phyloP scores from a whole-genome alignment of 2,888 invertebrate genomes.

The Scaeva pyrastri region DNA sequence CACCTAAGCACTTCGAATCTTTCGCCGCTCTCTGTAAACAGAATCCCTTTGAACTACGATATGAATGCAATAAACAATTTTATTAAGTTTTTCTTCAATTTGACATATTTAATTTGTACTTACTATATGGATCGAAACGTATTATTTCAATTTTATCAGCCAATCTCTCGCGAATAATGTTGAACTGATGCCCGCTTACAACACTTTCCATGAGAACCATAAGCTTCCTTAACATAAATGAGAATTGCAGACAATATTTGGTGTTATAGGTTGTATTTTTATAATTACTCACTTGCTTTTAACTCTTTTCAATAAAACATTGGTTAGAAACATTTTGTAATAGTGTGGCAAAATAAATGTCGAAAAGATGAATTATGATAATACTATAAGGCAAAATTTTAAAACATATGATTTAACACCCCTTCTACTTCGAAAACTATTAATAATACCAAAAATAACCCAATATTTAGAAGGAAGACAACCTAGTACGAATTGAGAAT shows the following conservation, averaged over 20 bases:
- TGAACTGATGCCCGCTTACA: conserved; percentile 90
- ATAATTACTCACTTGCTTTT: conserved; percentile 90
- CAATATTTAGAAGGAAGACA: no score
- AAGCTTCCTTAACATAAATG: conserved; percentile 85
- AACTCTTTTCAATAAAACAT: conserved; percentile 88
- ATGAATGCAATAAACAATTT: conserved; percentile 19
- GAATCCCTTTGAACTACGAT: conserved; percentile 88
- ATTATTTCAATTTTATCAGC: conserved; percentile 91
- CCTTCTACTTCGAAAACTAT: no score
- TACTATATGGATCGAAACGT: conserved; percentile 91
- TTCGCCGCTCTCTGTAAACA: conserved; percentile 90
- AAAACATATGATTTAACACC: conserved; percentile 9
- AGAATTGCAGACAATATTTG: neutral
- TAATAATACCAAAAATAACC: no score
- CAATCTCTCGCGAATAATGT: conserved; percentile 88
- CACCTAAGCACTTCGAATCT: conserved; percentile 87
- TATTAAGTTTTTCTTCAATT: neutral
- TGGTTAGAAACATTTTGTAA: conserved; percentile 86
- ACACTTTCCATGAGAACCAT: conserved; percentile 92
- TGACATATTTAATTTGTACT: conserved; percentile 77
- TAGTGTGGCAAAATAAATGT: no score
- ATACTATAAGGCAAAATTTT: no score
- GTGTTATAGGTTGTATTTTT: neutral
- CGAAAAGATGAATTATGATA: no score
- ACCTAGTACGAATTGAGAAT: no score